These are phyloP conservation scores for Benthosema pterotum DNA, from an alignment of 2,797 vertebrate species.

Conservation along the genomic window DNA sequence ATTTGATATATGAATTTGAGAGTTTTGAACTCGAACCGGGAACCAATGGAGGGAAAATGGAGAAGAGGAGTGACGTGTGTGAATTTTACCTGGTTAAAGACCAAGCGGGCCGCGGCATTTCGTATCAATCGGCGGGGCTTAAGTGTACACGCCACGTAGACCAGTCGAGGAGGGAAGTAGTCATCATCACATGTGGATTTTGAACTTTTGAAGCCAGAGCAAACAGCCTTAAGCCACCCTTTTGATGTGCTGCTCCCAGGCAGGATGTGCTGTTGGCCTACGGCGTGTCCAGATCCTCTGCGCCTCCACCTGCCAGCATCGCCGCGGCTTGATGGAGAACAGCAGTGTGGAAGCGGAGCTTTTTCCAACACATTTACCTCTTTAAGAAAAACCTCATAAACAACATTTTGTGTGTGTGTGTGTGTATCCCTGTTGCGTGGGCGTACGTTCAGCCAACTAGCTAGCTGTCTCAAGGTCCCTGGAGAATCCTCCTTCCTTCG, in stretches of 20 bases:
- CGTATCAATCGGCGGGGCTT: too few relatives aligned
- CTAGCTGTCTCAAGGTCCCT: not conserved
- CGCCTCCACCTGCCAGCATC: not conserved
- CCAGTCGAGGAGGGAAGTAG: too few relatives aligned
- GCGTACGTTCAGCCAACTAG: not conserved
- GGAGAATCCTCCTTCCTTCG: conserved; percentile 3
- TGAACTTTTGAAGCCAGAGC: not conserved
- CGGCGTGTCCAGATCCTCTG: not conserved
- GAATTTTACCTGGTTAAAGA: too few relatives aligned
- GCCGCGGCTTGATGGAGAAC: conserved; percentile 1
- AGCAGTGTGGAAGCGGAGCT: not conserved
- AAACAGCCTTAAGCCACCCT: not conserved
- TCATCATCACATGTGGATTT: not conserved
- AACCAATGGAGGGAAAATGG: too few relatives aligned
- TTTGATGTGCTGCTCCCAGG: not conserved
- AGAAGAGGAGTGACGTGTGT: too few relatives aligned
- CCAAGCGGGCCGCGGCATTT: too few relatives aligned
- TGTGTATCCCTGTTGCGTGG: not conserved
- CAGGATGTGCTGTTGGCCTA: not conserved
- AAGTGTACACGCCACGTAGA: too few relatives aligned
- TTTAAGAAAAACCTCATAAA: too few relatives aligned
- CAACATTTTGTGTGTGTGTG: too few relatives aligned
- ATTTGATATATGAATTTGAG: too few relatives aligned
- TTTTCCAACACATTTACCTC: conserved; percentile 5
- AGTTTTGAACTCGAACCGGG: too few relatives aligned